Conservation (phyloP, 2,113 vertebrate species). For the Murina feae region DNA sequence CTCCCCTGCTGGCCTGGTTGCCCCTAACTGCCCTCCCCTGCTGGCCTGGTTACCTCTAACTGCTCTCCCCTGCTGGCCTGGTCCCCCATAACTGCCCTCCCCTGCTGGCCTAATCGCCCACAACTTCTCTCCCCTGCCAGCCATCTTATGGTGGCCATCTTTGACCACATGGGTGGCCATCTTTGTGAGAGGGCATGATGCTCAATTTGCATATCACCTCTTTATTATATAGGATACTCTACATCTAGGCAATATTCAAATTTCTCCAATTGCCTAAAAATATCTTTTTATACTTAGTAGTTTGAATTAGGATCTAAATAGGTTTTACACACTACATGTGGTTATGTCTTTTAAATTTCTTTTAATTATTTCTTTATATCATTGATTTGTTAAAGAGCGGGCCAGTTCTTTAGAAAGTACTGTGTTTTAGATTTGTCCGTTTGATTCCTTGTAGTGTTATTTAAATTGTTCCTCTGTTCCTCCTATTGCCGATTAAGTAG, state of each 20-base stretch:
- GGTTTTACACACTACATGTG: neutral
- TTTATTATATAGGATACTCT: neutral
- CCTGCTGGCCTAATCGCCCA: too few relatives aligned
- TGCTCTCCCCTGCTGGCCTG: too few relatives aligned
- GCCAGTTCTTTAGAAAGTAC: neutral
- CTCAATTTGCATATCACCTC: too few relatives aligned
- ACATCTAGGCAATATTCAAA: neutral
- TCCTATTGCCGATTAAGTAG: neutral
- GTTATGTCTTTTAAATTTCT: neutral
- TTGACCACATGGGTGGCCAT: too few relatives aligned
- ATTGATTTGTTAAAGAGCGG: neutral
- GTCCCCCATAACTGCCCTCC: too few relatives aligned
- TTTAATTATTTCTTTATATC: slow-evolving; percentile 12
- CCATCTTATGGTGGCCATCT: too few relatives aligned
- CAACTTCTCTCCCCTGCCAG: too few relatives aligned
- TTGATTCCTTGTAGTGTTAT: neutral
- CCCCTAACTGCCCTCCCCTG: too few relatives aligned
- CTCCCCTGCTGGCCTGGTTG: too few relatives aligned
- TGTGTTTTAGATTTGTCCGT: neutral
- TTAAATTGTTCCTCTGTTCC: slow-evolving; percentile 13
- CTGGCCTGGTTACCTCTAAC: too few relatives aligned
- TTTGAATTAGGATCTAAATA: slow-evolving; percentile 27
- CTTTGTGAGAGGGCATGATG: too few relatives aligned
- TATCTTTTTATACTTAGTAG: neutral
- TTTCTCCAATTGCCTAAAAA: slow-evolving; percentile 20